Evolutionary conservation across 2,797 vertebrate genomes (phyloP).

Genomic region (Alfaro cultratus): DNA sequence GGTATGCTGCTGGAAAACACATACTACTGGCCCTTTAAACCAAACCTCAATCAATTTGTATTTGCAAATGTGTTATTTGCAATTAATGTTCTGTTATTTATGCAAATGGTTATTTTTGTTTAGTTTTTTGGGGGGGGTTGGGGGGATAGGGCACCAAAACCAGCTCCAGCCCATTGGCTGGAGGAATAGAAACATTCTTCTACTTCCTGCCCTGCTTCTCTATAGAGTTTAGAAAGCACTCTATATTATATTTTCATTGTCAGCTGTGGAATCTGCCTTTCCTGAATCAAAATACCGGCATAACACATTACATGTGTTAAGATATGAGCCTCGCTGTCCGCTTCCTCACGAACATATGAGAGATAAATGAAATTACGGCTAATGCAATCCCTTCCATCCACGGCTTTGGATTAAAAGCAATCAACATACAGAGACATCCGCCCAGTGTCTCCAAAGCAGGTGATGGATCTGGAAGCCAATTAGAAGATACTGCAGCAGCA

Average conservation of each 20-base stretch:
- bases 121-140: no score
- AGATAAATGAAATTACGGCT: constrained; percentile 17
- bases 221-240: neutral
- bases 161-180: no score
- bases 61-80: no score
- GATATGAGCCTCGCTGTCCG: neutral
- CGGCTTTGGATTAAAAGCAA: constrained; percentile 1
- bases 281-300: neutral
- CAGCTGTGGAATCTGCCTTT: neutral
- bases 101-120: no score
- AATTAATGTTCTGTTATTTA: no score
- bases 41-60: no score
- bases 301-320: neutral
- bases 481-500: neutral
- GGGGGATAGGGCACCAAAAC: no score
- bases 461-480: neutral
- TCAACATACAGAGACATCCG: neutral
- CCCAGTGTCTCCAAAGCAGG: neutral
- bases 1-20: no score
- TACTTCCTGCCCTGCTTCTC: neutral
- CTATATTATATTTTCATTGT: neutral
- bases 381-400: constrained; percentile 6
- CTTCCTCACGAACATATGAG: neutral
- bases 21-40: no score
- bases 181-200: no score